A percentile compares a stretch with the other conserved stretches of the same genome.
These are phyloP conservation scores for human (Homo sapiens) DNA, from an alignment of 2,113 vertebrate genomes.

Conservation along the genomic window DNA sequence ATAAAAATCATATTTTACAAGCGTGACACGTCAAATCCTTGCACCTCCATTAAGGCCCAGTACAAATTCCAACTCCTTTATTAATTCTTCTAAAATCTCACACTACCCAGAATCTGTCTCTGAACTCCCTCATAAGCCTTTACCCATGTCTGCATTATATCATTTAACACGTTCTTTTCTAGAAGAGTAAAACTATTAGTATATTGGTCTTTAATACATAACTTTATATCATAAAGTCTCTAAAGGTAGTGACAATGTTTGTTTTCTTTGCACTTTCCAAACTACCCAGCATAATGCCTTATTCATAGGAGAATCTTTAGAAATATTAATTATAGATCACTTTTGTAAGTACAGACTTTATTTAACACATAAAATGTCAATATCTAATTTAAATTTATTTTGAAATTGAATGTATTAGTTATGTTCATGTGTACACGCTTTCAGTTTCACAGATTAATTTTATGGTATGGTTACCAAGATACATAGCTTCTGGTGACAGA, in stretches of 20 bases:
- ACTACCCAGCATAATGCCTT: not conserved
- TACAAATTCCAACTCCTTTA: not conserved
- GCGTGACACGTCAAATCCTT: not conserved
- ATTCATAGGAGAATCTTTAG: not conserved
- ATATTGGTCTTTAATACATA: not conserved
- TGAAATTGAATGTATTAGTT: not conserved
- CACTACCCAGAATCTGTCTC: not conserved
- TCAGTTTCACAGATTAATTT: slow-evolving; percentile 26
- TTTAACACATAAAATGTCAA: not conserved
- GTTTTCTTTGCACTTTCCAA: not conserved
- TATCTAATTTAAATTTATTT: slow-evolving; percentile 33
- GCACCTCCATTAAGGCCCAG: not conserved
- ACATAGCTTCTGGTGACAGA: slow-evolving; percentile 18
- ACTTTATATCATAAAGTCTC: not conserved
- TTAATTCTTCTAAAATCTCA: slow-evolving; percentile 15
- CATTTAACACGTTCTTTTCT: slow-evolving; percentile 18
- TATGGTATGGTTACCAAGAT: not conserved
- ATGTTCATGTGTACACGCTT: not conserved
- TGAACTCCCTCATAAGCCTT: not conserved
- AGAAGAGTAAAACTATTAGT: not conserved
- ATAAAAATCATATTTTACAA: slow-evolving; percentile 12
- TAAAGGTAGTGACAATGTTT: not conserved
- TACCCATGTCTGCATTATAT: not conserved
- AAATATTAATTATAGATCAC: slow-evolving; percentile 14
- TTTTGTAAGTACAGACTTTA: not conserved